A percentile compares a stretch with the other conserved stretches of the same genome.
phyloP scores from a whole-genome alignment of 2,113 vertebrate species.

The Neogale vison region DNA sequence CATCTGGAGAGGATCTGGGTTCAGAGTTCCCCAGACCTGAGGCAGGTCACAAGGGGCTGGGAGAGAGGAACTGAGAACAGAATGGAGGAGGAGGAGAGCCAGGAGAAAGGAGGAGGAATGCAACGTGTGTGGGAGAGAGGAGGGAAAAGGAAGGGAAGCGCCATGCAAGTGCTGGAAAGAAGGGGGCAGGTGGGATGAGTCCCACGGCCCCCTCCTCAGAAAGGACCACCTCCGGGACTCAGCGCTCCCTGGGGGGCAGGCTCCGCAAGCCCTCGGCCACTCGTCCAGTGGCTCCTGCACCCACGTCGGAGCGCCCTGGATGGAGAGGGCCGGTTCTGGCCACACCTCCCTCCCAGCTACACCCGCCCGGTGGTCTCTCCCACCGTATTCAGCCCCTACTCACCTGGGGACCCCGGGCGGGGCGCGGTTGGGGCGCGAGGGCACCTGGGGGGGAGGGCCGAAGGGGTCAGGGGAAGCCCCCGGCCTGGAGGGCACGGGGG shows the following conservation, averaged over 20 bases:
- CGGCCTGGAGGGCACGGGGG: slow-evolving; percentile 97
- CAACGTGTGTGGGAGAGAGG: neutral
- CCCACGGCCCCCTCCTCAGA: slow-evolving; percentile 42
- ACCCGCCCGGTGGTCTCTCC: neutral
- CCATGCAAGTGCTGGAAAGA: slow-evolving; percentile 71
- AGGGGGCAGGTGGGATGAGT: slow-evolving; percentile 39
- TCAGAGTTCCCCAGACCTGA: neutral
- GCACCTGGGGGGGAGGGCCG: slow-evolving; percentile 94
- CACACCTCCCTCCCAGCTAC: slow-evolving; percentile 36
- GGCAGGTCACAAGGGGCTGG: slow-evolving; percentile 36
- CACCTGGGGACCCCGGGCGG: slow-evolving; percentile 98
- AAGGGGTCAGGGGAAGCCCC: slow-evolving; percentile 97
- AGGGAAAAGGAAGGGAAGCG: slow-evolving; percentile 52
- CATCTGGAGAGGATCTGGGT: neutral
- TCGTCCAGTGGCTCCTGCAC: neutral
- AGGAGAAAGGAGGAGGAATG: slow-evolving; percentile 63
- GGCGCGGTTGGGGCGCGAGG: slow-evolving; percentile 97
- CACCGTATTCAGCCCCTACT: slow-evolving; percentile 77
- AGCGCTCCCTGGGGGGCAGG: slow-evolving; percentile 54
- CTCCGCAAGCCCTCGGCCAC: neutral
- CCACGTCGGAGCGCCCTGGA: neutral
- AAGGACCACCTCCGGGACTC: slow-evolving; percentile 64
- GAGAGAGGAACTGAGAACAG: slow-evolving; percentile 5
- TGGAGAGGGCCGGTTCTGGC: neutral
- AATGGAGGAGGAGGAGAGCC: slow-evolving; percentile 36